phyloP scores from a whole-genome alignment of 2,888 invertebrate genomes.

The Eupithecia insigniata region DNA sequence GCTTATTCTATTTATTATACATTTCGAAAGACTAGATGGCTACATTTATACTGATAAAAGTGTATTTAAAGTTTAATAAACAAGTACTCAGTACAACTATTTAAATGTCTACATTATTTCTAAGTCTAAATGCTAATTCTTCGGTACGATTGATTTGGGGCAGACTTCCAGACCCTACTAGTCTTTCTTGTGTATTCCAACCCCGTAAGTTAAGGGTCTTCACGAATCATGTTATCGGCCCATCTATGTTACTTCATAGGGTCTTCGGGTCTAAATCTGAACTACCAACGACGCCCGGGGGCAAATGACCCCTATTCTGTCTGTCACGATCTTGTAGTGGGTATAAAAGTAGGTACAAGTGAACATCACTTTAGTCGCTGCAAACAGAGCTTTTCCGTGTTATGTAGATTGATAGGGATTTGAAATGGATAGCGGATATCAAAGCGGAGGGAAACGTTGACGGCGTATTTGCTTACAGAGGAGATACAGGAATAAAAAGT shows the following conservation, averaged over 20 bases:
- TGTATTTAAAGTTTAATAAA: too few relatives aligned
- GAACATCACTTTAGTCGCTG: not conserved
- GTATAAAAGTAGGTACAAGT: not conserved
- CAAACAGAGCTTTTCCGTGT: not conserved
- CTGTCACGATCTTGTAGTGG: conserved; percentile 4
- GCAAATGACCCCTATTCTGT: not conserved
- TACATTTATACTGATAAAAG: too few relatives aligned
- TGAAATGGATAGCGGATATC: not conserved
- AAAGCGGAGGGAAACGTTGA: not conserved
- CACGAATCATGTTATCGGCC: conserved; percentile 8
- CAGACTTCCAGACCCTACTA: not conserved
- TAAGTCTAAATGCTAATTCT: not conserved
- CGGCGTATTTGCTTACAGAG: not conserved
- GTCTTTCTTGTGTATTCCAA: not conserved
- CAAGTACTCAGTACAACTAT: too few relatives aligned
- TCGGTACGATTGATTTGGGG: not conserved
- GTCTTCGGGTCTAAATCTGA: conserved; percentile 9
- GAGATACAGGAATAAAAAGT: not conserved
- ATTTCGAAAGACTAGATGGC: too few relatives aligned
- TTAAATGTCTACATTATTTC: too few relatives aligned
- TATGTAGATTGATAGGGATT: not conserved
- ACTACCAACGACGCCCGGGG: not conserved
- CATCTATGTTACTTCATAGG: not conserved
- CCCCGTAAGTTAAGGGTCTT: conserved; percentile 1
- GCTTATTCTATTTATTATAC: too few relatives aligned